phyloP scores from a whole-genome alignment of 2,888 invertebrate genomes.

The Leptinotarsa tumamoca region DNA sequence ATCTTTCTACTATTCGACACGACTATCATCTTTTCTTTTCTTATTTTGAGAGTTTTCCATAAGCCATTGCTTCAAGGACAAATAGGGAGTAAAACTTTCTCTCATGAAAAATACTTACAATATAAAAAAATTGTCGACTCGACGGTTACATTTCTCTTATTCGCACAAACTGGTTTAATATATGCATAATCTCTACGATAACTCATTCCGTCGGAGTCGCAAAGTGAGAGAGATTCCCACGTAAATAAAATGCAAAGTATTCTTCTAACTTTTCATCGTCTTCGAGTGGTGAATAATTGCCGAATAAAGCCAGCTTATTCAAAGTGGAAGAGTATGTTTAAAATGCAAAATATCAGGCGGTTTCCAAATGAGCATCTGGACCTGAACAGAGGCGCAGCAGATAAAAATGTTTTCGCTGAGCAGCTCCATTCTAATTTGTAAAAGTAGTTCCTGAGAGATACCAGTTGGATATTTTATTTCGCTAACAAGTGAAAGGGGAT shows the following conservation, averaged over 20 bases:
- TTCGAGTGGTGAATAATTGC: slow-evolving; percentile 50
- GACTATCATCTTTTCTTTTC: no score
- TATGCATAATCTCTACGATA: slow-evolving; percentile 3
- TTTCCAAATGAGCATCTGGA: slow-evolving; percentile 42
- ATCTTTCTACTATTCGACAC: no score
- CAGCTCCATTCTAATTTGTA: no score
- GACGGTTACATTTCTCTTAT: background rate
- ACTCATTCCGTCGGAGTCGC: slow-evolving; percentile 12
- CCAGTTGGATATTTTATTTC: no score
- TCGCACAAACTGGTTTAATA: background rate
- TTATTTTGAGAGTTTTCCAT: no score
- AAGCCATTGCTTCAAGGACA: no score
- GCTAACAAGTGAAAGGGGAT: no score
- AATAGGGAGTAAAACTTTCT: no score
- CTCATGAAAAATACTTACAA: no score
- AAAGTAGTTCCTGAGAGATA: no score
- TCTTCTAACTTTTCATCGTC: slow-evolving; percentile 43
- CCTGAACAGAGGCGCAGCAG: background rate
- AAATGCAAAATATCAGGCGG: slow-evolving; percentile 48
- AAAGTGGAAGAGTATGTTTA: slow-evolving; percentile 46
- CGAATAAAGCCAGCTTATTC: slow-evolving; percentile 50
- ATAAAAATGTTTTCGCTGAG: background rate
- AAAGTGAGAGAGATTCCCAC: slow-evolving; percentile 12
- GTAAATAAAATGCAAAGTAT: slow-evolving; percentile 42
- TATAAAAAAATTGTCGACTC: background rate